Conservation (phyloP, 2,797 vertebrate species). For the Poecilia picta region DNA sequence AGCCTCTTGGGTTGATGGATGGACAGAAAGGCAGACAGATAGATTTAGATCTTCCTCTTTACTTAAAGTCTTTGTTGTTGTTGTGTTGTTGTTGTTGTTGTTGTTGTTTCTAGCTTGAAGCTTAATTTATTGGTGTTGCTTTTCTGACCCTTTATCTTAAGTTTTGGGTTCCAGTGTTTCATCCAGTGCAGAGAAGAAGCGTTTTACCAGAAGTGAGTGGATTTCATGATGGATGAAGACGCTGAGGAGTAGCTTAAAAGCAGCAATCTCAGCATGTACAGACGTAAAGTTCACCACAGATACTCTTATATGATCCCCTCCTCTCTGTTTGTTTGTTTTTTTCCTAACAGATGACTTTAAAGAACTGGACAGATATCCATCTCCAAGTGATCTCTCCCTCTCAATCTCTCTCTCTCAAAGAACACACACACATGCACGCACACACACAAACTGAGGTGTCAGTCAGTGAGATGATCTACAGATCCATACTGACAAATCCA, state of each 20-base stretch:
- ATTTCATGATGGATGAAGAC: background rate
- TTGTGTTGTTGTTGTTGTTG: no score
- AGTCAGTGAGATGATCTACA: conserved; percentile 48
- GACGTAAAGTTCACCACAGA: conserved; percentile 3
- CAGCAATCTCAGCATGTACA: background rate
- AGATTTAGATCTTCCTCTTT: background rate
- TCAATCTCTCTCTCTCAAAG: no score
- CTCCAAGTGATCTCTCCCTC: conserved; percentile 3
- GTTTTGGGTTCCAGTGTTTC: background rate
- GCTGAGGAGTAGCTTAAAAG: background rate
- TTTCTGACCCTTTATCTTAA: background rate
- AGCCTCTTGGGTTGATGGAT: background rate
- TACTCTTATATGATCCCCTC: background rate
- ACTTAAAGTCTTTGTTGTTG: background rate
- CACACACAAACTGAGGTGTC: conserved; percentile 25
- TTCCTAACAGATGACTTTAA: conserved; percentile 13
- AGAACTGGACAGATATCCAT: conserved; percentile 21
- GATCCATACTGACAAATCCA: conserved; percentile 54
- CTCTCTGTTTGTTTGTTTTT: background rate
- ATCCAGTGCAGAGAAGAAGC: background rate
- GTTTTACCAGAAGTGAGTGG: background rate
- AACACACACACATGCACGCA: background rate
- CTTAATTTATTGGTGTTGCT: background rate
- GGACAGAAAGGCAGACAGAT: background rate
- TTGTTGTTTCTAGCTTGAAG: background rate